These are phyloP conservation scores for Enteromius radiatus DNA, from an alignment of 2,797 vertebrate species.

Conservation along the genomic window DNA sequence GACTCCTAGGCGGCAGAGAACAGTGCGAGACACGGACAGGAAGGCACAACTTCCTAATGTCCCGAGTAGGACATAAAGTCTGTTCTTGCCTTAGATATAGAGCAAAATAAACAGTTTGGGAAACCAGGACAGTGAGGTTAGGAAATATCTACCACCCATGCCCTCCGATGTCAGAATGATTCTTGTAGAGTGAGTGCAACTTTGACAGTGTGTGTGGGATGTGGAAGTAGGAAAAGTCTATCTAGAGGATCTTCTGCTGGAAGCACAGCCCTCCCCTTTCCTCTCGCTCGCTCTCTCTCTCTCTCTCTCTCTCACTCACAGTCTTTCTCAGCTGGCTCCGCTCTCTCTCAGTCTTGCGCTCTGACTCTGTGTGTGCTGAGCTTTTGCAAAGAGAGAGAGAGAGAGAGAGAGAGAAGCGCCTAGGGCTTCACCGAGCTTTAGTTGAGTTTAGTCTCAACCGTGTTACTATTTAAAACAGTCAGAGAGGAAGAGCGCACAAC, in stretches of 20 bases:
- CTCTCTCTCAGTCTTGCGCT: conserved; percentile 74
- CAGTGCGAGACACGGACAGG: conserved; percentile 29
- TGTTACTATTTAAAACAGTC: conserved; percentile 64
- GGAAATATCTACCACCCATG: neutral
- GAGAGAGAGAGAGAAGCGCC: conserved; percentile 51
- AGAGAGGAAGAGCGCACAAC: conserved; percentile 48
- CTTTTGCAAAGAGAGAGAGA: conserved; percentile 59
- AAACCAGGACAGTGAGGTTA: neutral
- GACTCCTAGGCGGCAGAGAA: conserved; percentile 16
- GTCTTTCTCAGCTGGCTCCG: conserved; percentile 66
- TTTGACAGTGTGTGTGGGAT: conserved; percentile 39
- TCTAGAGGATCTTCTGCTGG: conserved; percentile 73
- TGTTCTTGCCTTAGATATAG: neutral
- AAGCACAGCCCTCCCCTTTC: conserved; percentile 66
- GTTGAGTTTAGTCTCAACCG: conserved; percentile 68
- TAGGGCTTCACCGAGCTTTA: conserved; percentile 70
- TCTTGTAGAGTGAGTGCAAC: conserved; percentile 4
- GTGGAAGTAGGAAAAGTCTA: conserved; percentile 65
- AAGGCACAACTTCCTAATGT: conserved; percentile 11
- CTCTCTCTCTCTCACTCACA: conserved; percentile 51
- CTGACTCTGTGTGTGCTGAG: conserved; percentile 70
- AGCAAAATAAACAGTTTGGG: neutral
- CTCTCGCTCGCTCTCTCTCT: conserved; percentile 66
- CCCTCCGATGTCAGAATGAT: conserved; percentile 17
- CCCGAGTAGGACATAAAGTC: neutral